A percentile compares a stretch with the other conserved stretches of the same genome.
Conservation (phyloP, 2,797 vertebrate species). For the Centropyge bicolor region DNA sequence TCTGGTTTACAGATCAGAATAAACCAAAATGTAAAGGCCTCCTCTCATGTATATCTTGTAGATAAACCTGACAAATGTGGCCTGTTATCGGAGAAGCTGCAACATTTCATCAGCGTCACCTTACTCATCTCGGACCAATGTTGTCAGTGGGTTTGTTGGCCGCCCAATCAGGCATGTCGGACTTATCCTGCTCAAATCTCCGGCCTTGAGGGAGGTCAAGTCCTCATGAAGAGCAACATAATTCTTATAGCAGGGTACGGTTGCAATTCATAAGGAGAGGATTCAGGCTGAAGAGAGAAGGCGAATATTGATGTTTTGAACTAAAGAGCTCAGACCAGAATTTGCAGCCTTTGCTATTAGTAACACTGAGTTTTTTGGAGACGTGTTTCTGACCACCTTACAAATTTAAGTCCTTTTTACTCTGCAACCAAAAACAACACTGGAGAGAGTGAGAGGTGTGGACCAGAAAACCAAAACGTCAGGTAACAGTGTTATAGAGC, state of each 20-base stretch:
- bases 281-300: constrained; percentile 18
- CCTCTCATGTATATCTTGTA: too few species aligned
- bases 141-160: constrained; percentile 27
- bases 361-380: neutral
- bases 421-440: neutral
- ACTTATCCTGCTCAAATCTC: constrained; percentile 58
- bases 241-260: constrained; percentile 25
- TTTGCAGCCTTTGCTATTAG: constrained; percentile 77
- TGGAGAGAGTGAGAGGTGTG: neutral
- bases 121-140: neutral
- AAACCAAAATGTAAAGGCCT: constrained; percentile 9
- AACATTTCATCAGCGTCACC: constrained; percentile 1
- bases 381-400: neutral
- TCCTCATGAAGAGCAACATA: constrained; percentile 15
- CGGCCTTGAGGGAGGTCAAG: constrained; percentile 39
- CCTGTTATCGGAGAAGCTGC: neutral
- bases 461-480: neutral
- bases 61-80: constrained; percentile 11
- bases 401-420: neutral
- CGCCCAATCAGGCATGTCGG: constrained; percentile 28
- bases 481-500: too few species aligned
- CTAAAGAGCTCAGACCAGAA: constrained; percentile 54
- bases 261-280: constrained; percentile 12
- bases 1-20: constrained; percentile 8
- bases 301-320: constrained; percentile 43